Conservation (phyloP, 2,113 vertebrate species). For the Cariama cristata region DNA sequence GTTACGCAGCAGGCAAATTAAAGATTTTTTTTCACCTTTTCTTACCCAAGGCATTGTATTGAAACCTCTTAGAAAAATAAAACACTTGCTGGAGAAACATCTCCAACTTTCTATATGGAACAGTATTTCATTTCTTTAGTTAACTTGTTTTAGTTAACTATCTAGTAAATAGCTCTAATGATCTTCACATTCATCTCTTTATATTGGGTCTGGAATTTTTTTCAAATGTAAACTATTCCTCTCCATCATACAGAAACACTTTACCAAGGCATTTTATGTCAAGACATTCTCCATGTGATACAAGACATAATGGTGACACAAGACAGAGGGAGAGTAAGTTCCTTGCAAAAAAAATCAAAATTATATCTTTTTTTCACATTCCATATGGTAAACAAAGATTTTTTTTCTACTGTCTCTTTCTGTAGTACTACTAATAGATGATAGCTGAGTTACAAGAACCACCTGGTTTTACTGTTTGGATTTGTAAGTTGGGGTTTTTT, state of each 20-base stretch:
- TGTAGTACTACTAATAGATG: not conserved
- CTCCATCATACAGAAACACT: not conserved
- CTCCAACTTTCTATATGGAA: not conserved
- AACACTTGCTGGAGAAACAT: not conserved
- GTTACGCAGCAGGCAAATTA: not conserved
- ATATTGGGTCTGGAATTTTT: not conserved
- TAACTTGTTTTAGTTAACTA: not conserved
- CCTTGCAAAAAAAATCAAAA: not conserved
- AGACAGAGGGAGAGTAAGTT: not conserved
- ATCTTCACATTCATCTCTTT: not conserved
- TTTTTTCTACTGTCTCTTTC: not conserved
- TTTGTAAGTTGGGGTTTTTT: not conserved
- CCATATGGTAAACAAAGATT: not conserved
- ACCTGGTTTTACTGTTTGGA: not conserved
- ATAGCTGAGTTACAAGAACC: not conserved
- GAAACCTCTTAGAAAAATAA: not conserved
- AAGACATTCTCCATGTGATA: not conserved
- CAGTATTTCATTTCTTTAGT: not conserved
- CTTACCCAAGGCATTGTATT: fast-evolving
- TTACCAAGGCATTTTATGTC: not conserved
- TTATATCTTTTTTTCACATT: not conserved
- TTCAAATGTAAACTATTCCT: not conserved
- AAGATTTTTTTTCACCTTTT: not conserved
- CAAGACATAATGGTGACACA: not conserved
- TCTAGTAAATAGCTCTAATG: not conserved